Evolutionary conservation across 1,140 invertebrate species (phyloP).

Genomic region (Hyposmocoma kahamanoa): DNA sequence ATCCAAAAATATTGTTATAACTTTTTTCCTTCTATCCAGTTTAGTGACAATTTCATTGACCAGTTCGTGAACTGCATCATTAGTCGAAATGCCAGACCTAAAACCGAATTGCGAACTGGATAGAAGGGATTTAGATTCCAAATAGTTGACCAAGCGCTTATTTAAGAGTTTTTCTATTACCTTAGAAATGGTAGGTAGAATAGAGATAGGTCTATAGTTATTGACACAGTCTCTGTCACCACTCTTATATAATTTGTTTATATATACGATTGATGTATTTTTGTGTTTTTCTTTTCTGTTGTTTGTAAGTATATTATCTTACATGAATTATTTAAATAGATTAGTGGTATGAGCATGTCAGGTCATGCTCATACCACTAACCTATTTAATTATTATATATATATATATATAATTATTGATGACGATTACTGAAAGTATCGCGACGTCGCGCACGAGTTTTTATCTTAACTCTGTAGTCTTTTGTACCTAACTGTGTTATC

Average conservation of each 20-base stretch:
- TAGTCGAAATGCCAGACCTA: not conserved
- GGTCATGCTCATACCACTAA: too few species aligned
- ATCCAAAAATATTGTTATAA: slow-evolving; percentile 21
- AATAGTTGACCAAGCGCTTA: not conserved
- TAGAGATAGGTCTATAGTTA: slow-evolving; percentile 11
- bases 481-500: too few species aligned
- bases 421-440: too few species aligned
- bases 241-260: slow-evolving; percentile 6
- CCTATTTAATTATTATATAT: too few species aligned
- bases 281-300: too few species aligned
- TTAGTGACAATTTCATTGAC: not conserved
- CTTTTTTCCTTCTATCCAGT: slow-evolving; percentile 17
- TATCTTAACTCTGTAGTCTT: too few species aligned
- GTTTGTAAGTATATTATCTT: too few species aligned
- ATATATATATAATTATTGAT: too few species aligned
- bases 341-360: too few species aligned
- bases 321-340: too few species aligned
- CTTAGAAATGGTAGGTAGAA: slow-evolving; percentile 8
- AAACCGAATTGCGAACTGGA: slow-evolving; percentile 12
- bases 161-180: slow-evolving; percentile 9
- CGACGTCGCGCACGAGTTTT: too few species aligned
- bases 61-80: slow-evolving; percentile 2
- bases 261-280: too few species aligned
- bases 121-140: slow-evolving; percentile 7
- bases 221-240: slow-evolving; percentile 1